These are phyloP conservation scores for Leucania comma DNA, from an alignment of 2,888 invertebrate genomes.

Conservation along the genomic window DNA sequence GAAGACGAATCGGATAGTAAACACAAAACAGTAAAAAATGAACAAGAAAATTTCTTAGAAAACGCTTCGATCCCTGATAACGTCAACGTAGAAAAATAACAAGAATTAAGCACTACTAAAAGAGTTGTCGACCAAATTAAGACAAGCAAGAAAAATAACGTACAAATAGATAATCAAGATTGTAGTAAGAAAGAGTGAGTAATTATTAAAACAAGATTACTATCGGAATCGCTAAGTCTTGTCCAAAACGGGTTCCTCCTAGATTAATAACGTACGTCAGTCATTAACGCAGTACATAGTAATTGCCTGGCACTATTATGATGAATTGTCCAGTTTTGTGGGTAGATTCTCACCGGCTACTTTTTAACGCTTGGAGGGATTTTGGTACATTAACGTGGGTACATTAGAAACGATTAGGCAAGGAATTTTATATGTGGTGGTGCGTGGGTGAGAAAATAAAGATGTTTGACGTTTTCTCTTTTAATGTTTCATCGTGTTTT, in stretches of 20 bases:
- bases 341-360: slow-evolving; percentile 82
- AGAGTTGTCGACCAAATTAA: slow-evolving; percentile 87
- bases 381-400: slow-evolving; percentile 76
- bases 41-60: slow-evolving; percentile 69
- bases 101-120: slow-evolving; percentile 84
- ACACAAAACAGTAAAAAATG: slow-evolving; percentile 61
- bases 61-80: slow-evolving; percentile 80
- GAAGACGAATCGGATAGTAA: slow-evolving; percentile 56
- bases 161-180: slow-evolving; percentile 89
- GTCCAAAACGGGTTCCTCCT: slow-evolving; percentile 86
- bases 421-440: slow-evolving; percentile 47
- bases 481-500: not conserved
- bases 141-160: slow-evolving; percentile 84
- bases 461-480: slow-evolving; percentile 10
- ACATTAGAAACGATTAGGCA: slow-evolving; percentile 66
- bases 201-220: slow-evolving; percentile 90
- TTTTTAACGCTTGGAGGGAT: slow-evolving; percentile 84
- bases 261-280: slow-evolving; percentile 87
- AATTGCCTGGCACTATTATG: slow-evolving; percentile 89
- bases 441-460: slow-evolving; percentile 20
- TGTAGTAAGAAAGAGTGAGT: slow-evolving; percentile 87
- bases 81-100: slow-evolving; percentile 82
- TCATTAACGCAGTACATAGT: slow-evolving; percentile 89
- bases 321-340: slow-evolving; percentile 88
- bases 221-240: slow-evolving; percentile 88